Evolutionary conservation across 2,113 vertebrate genomes (phyloP).

Genomic region (Dromaius novaehollandiae): DNA sequence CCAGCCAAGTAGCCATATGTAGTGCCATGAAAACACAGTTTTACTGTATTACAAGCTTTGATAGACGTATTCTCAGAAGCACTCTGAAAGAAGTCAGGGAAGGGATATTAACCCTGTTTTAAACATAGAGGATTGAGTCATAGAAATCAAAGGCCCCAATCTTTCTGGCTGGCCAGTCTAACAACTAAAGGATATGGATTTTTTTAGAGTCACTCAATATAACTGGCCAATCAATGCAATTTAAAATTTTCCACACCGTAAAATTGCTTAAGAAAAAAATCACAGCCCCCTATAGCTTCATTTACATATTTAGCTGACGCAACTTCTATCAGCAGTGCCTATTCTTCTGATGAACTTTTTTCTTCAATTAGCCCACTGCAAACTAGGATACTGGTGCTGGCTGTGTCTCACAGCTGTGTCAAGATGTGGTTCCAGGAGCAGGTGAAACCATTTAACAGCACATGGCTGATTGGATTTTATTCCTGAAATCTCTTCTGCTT

Average conservation of each 20-base stretch:
- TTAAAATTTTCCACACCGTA: neutral
- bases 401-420: neutral
- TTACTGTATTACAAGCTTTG: neutral
- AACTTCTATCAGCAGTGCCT: neutral
- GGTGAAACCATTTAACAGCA: neutral
- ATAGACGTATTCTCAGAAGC: rapidly evolving
- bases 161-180: neutral
- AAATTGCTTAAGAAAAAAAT: neutral
- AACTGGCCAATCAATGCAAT: neutral
- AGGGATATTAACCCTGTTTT: neutral
- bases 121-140: neutral
- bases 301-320: neutral
- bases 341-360: neutral
- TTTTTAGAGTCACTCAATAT: neutral
- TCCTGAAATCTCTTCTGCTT: neutral
- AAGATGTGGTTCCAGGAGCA: neutral
- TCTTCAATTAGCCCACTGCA: neutral
- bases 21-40: neutral
- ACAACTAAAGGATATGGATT: neutral
- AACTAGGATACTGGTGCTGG: neutral
- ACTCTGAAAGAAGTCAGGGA: neutral
- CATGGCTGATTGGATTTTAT: neutral
- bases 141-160: neutral
- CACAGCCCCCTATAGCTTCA: neutral
- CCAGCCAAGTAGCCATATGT: neutral